phyloP scores from a whole-genome alignment of 2,113 vertebrate species.

The Macroglossus sobrinus region DNA sequence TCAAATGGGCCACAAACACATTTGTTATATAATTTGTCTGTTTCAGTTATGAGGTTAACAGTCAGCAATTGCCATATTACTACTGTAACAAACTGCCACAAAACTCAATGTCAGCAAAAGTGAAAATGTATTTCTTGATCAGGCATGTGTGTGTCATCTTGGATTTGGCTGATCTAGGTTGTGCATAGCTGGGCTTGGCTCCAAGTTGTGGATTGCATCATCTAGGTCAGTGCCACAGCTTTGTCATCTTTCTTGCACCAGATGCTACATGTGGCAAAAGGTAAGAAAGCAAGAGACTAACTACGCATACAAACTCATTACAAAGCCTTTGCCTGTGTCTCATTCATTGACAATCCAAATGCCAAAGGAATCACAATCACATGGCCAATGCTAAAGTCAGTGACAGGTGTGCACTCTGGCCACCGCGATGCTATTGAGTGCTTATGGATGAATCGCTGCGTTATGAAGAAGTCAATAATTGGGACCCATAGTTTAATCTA shows the following conservation, averaged over 20 bases:
- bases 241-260: not conserved
- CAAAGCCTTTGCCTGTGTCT: not conserved
- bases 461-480: not conserved
- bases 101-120: not conserved
- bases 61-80: not conserved
- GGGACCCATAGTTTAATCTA: not conserved
- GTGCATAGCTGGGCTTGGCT: not conserved
- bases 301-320: not conserved
- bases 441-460: not conserved
- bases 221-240: not conserved
- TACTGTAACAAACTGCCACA: not conserved
- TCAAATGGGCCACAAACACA: not conserved
- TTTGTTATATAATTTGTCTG: not conserved
- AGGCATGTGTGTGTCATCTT: not conserved
- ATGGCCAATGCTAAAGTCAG: not conserved
- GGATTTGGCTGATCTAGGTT: not conserved
- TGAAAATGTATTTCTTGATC: not conserved
- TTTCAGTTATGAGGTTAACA: not conserved
- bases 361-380: not conserved
- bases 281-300: not conserved
- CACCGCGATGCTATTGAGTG: not conserved
- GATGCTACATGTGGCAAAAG: not conserved
- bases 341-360: not conserved
- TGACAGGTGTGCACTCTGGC: not conserved
- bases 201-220: not conserved